A percentile compares a stretch with the other conserved stretches of the same genome.
Conservation (phyloP, 2,888 invertebrate genomes). For the Perdita meconis region DNA sequence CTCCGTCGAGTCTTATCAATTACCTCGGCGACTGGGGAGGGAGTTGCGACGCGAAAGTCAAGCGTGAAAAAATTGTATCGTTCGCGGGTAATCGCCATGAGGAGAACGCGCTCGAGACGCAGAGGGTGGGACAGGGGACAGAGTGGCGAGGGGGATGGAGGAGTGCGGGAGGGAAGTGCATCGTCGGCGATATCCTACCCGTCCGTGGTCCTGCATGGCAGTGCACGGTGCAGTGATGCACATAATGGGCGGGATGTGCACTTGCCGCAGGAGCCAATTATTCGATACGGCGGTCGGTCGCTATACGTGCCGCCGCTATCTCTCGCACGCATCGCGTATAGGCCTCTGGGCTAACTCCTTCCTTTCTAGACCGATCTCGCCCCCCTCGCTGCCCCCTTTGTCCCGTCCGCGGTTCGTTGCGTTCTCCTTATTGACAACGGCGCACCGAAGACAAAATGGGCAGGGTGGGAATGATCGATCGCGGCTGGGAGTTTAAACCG, state of each 20-base stretch:
- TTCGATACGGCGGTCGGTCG: constrained; percentile 82
- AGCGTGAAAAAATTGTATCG: constrained; percentile 39
- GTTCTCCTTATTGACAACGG: constrained; percentile 49
- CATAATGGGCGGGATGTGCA: constrained; percentile 84
- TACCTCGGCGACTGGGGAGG: neutral
- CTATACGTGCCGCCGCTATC: constrained; percentile 80
- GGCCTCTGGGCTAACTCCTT: constrained; percentile 74
- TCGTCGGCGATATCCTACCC: constrained; percentile 69
- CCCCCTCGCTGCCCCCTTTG: constrained; percentile 38
- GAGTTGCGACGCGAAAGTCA: constrained; percentile 13
- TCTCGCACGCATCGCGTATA: constrained; percentile 79
- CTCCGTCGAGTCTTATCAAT: constrained; percentile 10
- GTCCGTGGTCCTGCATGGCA: constrained; percentile 70
- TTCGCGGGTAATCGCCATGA: constrained; percentile 50
- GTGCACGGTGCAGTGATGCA: constrained; percentile 81
- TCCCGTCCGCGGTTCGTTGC: constrained; percentile 39
- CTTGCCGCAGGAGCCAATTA: constrained; percentile 84
- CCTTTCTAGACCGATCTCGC: constrained; percentile 66
- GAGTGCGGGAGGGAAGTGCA: constrained; percentile 63
- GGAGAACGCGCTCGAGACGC: constrained; percentile 14
- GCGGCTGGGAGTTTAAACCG: neutral
- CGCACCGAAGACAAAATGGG: constrained; percentile 21
- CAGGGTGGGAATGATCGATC: constrained; percentile 45
- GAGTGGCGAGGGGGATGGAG: too few species aligned
- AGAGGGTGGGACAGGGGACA: constrained; percentile 40